A percentile compares a stretch with the other conserved stretches of the same genome.
These are phyloP conservation scores for Saccopteryx bilineata DNA, from an alignment of 2,113 vertebrate genomes.

Conservation along the genomic window DNA sequence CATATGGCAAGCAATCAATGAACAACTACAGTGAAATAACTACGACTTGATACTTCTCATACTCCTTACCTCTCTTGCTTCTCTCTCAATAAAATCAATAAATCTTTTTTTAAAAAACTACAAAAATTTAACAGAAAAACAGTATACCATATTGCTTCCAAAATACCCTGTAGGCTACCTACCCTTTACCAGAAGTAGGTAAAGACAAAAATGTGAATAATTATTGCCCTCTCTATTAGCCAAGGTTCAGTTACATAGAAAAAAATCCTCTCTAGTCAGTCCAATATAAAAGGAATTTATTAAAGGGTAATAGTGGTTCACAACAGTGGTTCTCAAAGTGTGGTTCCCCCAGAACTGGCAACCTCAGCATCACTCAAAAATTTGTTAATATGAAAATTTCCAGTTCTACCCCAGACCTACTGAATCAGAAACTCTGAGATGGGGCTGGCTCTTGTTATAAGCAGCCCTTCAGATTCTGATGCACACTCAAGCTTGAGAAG, in stretches of 20 bases:
- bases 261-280: background rate
- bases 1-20: no score
- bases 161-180: background rate
- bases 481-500: background rate
- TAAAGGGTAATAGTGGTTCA: background rate
- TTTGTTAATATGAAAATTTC: slow-evolving; percentile 11
- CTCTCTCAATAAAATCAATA: no score
- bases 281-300: slow-evolving; percentile 14
- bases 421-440: background rate
- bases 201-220: background rate
- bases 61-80: no score
- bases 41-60: no score
- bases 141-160: background rate
- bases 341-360: background rate
- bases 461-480: background rate
- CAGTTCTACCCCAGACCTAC: background rate
- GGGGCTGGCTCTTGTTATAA: background rate
- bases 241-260: background rate
- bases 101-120: background rate
- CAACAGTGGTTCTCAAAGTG: background rate
- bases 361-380: background rate
- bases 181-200: background rate
- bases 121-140: slow-evolving; percentile 20
- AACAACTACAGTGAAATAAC: no score
- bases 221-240: background rate